Conservation (phyloP, 2,113 vertebrate genomes). For the Rhinichthys klamathensis region DNA sequence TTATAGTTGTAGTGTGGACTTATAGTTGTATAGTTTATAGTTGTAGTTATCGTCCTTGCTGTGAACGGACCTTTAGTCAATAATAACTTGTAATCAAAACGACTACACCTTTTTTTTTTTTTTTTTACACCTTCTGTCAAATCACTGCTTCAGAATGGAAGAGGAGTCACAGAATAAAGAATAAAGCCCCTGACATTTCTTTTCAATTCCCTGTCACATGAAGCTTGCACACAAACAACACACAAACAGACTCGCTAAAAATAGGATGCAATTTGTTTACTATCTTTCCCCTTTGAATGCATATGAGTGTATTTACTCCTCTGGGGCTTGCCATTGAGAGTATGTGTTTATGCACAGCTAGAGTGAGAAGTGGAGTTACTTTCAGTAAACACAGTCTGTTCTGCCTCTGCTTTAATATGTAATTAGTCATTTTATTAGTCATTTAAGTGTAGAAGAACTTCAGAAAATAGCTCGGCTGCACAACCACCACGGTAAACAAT, state of each 20-base stretch:
- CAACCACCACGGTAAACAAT: neutral
- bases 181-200: neutral
- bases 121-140: neutral
- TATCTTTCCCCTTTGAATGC: neutral
- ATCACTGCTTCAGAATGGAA: neutral
- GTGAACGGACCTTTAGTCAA: neutral
- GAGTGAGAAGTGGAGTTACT: neutral
- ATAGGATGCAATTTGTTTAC: conserved; percentile 7
- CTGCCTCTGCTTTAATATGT: neutral
- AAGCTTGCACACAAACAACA: neutral
- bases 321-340: neutral
- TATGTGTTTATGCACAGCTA: conserved; percentile 16
- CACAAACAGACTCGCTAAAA: neutral
- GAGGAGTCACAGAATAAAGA: neutral
- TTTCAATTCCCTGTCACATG: neutral
- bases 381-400: conserved; percentile 13
- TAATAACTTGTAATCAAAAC: neutral
- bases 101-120: no score
- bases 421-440: neutral
- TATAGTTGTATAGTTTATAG: neutral
- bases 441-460: neutral
- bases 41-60: neutral
- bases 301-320: conserved; percentile 2
- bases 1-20: neutral
- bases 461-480: neutral